Conservation (phyloP, 2,888 invertebrate genomes). For the Teleiodes luculella region DNA sequence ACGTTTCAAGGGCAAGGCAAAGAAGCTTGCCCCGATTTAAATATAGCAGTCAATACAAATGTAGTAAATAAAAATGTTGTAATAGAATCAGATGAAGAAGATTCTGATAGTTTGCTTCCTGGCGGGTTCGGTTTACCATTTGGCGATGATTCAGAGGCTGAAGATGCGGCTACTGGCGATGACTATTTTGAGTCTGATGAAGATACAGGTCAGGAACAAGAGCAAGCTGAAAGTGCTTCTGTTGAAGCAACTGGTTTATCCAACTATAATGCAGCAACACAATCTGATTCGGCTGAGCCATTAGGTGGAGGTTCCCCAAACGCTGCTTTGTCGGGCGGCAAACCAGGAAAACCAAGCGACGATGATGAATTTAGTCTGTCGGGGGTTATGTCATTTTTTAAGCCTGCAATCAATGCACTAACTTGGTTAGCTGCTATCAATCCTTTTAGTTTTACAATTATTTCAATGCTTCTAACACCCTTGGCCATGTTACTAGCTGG, state of each 20-base stretch:
- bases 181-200: constrained; percentile 54
- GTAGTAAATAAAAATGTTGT: constrained; percentile 79
- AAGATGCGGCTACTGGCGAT: constrained; percentile 34
- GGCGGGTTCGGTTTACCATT: constrained; percentile 55
- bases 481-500: constrained; percentile 80
- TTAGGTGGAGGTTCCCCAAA: constrained; percentile 41
- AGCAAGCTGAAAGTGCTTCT: constrained; percentile 55
- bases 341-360: constrained; percentile 46
- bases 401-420: constrained; percentile 71
- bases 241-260: constrained; percentile 53
- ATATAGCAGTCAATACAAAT: constrained; percentile 84
- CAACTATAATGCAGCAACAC: constrained; percentile 54
- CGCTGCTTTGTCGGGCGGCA: constrained; percentile 44
- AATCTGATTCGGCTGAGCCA: constrained; percentile 45
- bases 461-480: constrained; percentile 81
- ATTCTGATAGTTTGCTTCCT: constrained; percentile 48
- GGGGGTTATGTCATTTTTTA: constrained; percentile 62
- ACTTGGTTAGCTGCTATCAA: constrained; percentile 76
- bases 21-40: constrained; percentile 83
- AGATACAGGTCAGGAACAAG: constrained; percentile 46
- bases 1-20: constrained; percentile 78
- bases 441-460: constrained; percentile 78
- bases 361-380: constrained; percentile 73
- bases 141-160: constrained; percentile 52
- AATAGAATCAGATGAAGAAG: constrained; percentile 65